phyloP scores from a whole-genome alignment of 2,113 vertebrate genomes.

The Falcunculus frontatus region DNA sequence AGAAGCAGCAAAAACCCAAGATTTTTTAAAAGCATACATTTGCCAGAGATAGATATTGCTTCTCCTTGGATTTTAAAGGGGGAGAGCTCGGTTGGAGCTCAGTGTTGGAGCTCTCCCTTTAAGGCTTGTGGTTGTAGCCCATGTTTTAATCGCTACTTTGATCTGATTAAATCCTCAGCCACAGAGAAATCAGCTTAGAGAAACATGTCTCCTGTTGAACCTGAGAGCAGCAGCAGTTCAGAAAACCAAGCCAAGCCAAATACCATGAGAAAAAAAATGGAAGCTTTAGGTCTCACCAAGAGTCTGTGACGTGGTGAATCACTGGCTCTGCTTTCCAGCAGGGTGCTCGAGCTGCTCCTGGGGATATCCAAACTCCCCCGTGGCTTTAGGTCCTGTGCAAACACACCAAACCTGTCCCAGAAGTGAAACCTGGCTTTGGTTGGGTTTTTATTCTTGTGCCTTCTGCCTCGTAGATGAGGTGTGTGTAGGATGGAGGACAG shows the following conservation, averaged over 20 bases:
- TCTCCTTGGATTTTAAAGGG: not conserved
- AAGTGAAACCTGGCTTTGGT: not conserved
- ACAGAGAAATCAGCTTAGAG: constrained; percentile 61
- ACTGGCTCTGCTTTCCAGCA: not conserved
- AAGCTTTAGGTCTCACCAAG: not conserved
- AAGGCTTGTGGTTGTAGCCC: constrained; percentile 43
- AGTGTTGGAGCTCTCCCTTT: constrained; percentile 27
- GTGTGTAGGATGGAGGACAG: not conserved
- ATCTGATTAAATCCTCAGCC: constrained; percentile 67
- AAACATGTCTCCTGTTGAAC: constrained; percentile 61
- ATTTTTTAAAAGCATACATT: not conserved
- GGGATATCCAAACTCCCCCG: not conserved
- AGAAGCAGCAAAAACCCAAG: not conserved
- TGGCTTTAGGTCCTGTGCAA: not conserved
- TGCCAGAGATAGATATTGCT: not conserved
- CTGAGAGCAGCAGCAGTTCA: constrained; percentile 47
- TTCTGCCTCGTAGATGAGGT: not conserved
- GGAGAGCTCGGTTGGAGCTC: not conserved
- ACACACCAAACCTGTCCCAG: not conserved
- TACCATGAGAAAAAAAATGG: not conserved
- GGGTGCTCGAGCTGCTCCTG: not conserved
- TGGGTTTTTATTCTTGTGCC: not conserved
- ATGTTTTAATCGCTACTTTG: constrained; percentile 48
- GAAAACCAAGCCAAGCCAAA: constrained; percentile 38
- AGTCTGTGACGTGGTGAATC: not conserved